Conservation (phyloP, 1,140 invertebrate species). For the Scaptomyza graminum region DNA sequence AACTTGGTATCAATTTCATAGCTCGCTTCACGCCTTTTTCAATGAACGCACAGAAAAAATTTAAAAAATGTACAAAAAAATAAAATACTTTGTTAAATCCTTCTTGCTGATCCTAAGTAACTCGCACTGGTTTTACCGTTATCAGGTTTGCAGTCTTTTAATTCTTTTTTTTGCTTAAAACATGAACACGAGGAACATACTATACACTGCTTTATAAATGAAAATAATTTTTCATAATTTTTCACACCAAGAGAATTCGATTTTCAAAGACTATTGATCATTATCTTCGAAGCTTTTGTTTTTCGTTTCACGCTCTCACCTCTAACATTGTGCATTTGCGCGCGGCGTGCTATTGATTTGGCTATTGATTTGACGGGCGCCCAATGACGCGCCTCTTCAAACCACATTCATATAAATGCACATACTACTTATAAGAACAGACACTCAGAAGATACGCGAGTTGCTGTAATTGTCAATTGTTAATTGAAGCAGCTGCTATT, state of each 20-base stretch:
- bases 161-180: no score
- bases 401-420: neutral
- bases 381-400: constrained; percentile 39
- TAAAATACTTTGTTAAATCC: constrained; percentile 2
- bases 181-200: no score
- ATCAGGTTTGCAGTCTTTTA: no score
- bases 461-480: neutral
- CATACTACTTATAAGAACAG: neutral
- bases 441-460: neutral
- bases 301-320: neutral
- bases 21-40: constrained; percentile 32
- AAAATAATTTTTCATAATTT: no score
- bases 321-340: constrained; percentile 30
- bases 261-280: neutral
- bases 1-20: constrained; percentile 73
- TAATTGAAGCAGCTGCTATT: constrained; percentile 4
- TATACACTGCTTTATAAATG: no score
- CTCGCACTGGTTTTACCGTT: neutral
- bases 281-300: neutral
- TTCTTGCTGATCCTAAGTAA: neutral
- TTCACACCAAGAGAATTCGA: no score
- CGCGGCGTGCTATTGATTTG: constrained; percentile 55
- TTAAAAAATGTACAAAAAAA: neutral
- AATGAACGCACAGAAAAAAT: neutral
- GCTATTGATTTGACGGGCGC: constrained; percentile 45